Evolutionary conservation across 2,888 invertebrate species (phyloP).

Genomic region (Amphipyra tragopoginis): DNA sequence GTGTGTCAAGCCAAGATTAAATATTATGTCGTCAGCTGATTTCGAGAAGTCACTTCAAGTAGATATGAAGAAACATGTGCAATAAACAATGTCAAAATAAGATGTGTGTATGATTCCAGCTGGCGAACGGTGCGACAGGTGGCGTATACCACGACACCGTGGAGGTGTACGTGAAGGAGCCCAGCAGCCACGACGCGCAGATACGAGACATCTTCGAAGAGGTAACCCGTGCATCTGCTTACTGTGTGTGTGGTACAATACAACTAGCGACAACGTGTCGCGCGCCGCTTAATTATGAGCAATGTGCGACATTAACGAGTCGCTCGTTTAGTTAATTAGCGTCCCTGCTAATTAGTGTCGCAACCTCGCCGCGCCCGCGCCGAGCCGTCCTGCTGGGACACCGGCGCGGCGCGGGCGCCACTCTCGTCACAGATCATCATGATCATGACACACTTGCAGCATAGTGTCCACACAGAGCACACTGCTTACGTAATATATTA

Average conservation of each 20-base stretch:
- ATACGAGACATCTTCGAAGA: slow-evolving; percentile 74
- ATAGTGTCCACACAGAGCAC: slow-evolving; percentile 7
- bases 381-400: too few relatives aligned
- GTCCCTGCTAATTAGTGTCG: slow-evolving; percentile 29
- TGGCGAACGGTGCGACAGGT: slow-evolving; percentile 58
- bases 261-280: neutral
- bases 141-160: slow-evolving; percentile 71
- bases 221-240: slow-evolving; percentile 57
- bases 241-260: neutral
- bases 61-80: too few relatives aligned
- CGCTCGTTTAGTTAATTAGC: slow-evolving; percentile 56
- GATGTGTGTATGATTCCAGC: slow-evolving; percentile 50
- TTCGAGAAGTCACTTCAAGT: too few relatives aligned
- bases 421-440: slow-evolving; percentile 3
- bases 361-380: neutral
- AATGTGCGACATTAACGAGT: slow-evolving; percentile 51
- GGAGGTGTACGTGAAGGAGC: slow-evolving; percentile 46
- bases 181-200: slow-evolving; percentile 52
- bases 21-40: too few relatives aligned
- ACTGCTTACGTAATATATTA: slow-evolving; percentile 27
- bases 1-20: too few relatives aligned
- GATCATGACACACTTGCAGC: slow-evolving; percentile 30
- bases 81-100: neutral
- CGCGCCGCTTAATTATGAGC: slow-evolving; percentile 37
- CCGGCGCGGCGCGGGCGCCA: neutral